phyloP scores from a whole-genome alignment of 2,888 invertebrate species.

The Cheilosia impressa region DNA sequence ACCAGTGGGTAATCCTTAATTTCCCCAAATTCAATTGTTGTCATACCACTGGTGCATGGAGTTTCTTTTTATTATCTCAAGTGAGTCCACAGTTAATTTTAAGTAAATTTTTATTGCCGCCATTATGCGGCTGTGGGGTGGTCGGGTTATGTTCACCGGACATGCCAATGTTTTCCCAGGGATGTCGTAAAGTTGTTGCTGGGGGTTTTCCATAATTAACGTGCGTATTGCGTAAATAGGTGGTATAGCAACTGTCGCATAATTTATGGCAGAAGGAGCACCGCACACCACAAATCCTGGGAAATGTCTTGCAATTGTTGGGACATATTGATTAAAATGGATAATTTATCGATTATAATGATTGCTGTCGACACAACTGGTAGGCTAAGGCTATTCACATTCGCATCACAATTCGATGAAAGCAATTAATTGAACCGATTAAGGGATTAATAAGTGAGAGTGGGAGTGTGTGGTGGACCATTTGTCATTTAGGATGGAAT shows the following conservation, averaged over 20 bases:
- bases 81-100: slow-evolving; percentile 56
- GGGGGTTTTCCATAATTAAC: slow-evolving; percentile 43
- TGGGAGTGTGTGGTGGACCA: slow-evolving; percentile 15
- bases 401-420: slow-evolving; percentile 70
- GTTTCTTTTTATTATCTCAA: slow-evolving; percentile 61
- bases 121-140: slow-evolving; percentile 13
- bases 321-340: slow-evolving; percentile 64
- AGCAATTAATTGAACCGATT: slow-evolving; percentile 69
- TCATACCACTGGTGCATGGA: slow-evolving; percentile 8
- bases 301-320: slow-evolving; percentile 8
- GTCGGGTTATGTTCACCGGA: slow-evolving; percentile 55
- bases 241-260: slow-evolving; percentile 55
- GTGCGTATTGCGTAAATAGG: slow-evolving; percentile 4
- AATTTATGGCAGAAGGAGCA: slow-evolving; percentile 18
- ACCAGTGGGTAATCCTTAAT: slow-evolving; percentile 28
- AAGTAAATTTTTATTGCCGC: slow-evolving; percentile 63
- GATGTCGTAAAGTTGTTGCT: slow-evolving; percentile 47
- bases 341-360: slow-evolving; percentile 68
- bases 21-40: slow-evolving; percentile 57
- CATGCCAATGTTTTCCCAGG: slow-evolving; percentile 66
- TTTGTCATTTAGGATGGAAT: slow-evolving; percentile 58
- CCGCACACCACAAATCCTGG: neutral
- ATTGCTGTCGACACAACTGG: slow-evolving; percentile 28
- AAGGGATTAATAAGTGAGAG: slow-evolving; percentile 56
- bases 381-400: slow-evolving; percentile 45